These are phyloP conservation scores for Listronotus bonariensis DNA, from an alignment of 1,140 invertebrate species.

Conservation along the genomic window DNA sequence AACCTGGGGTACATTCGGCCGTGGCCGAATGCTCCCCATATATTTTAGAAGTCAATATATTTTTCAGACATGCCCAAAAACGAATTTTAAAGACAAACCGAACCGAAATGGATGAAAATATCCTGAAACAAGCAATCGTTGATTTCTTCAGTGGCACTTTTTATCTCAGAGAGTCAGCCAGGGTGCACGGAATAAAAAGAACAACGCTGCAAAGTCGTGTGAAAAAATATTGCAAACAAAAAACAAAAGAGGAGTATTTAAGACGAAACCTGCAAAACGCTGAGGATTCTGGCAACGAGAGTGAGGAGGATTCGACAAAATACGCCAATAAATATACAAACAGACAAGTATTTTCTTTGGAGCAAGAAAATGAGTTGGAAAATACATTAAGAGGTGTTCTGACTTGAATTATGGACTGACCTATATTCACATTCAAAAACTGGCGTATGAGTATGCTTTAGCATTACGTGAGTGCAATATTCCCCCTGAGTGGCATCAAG, in stretches of 20 bases:
- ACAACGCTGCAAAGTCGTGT: neutral
- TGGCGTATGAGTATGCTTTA: neutral
- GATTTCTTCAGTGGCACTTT: neutral
- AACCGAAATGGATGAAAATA: slow-evolving; percentile 1
- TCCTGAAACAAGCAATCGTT: neutral
- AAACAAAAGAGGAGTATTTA: neutral
- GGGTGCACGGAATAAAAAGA: neutral
- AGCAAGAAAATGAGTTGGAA: no score
- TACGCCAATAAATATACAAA: no score
- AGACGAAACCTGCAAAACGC: no score
- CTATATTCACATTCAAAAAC: no score
- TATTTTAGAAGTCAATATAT: neutral
- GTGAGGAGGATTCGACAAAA: neutral
- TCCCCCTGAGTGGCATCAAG: neutral
- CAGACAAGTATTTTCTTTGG: no score
- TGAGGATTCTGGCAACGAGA: neutral
- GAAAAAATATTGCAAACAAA: slow-evolving; percentile 1
- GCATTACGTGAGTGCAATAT: neutral
- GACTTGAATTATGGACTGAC: neutral
- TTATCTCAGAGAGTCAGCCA: neutral
- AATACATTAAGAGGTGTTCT: neutral
- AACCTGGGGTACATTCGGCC: neutral
- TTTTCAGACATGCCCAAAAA: slow-evolving; percentile 2
- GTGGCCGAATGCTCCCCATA: neutral
- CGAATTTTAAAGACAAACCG: neutral